Evolutionary conservation across 2,113 vertebrate genomes (phyloP).

Genomic region (Manacus vitellinus): DNA sequence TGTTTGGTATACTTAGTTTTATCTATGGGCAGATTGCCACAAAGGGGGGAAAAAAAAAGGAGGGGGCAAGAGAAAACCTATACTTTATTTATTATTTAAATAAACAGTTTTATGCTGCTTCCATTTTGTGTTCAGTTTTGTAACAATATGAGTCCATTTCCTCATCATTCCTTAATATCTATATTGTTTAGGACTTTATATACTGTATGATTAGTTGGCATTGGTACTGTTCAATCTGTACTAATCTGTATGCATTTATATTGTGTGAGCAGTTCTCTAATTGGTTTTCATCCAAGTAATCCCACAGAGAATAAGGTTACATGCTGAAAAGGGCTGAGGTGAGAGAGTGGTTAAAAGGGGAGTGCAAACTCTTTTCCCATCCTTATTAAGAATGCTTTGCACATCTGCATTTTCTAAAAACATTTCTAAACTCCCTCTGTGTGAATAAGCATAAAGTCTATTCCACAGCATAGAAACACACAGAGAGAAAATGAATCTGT

Average conservation of each 20-base stretch:
- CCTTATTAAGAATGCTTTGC: conserved; percentile 77
- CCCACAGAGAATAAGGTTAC: conserved; percentile 81
- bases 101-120: conserved; percentile 51
- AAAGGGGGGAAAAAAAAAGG: not conserved
- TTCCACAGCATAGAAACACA: not conserved
- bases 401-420: conserved; percentile 74
- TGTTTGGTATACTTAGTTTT: conserved; percentile 64
- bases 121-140: conserved; percentile 65
- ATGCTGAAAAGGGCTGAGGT: conserved; percentile 79
- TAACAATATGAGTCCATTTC: conserved; percentile 68
- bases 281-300: conserved; percentile 83
- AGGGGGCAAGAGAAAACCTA: conserved; percentile 15
- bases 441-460: conserved; percentile 59
- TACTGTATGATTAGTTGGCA: conserved; percentile 74
- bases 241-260: conserved; percentile 80
- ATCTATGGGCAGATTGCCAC: conserved; percentile 62
- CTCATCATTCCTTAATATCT: conserved; percentile 73
- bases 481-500: conserved; percentile 23
- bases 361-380: conserved; percentile 75
- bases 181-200: conserved; percentile 74
- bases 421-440: conserved; percentile 64
- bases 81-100: conserved; percentile 70
- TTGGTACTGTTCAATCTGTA: conserved; percentile 73
- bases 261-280: conserved; percentile 77
- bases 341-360: conserved; percentile 76